Evolutionary conservation across 64 coral and sea anemone genomes (phyloP).

Genomic region (Stylophora pistillata): DNA sequence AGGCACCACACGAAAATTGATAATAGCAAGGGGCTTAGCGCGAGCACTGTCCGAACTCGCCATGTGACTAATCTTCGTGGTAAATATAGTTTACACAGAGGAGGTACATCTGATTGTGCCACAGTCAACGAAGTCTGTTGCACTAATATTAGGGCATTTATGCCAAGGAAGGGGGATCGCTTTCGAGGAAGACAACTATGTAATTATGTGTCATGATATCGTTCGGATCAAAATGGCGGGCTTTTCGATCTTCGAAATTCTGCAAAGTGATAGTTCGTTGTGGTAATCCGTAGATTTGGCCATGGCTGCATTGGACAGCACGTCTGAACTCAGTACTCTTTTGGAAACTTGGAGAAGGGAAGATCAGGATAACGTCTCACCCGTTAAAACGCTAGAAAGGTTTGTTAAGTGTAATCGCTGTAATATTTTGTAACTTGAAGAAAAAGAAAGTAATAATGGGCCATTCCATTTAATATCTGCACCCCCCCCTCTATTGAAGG

Average conservation of each 20-base stretch:
- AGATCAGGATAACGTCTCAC: constrained; percentile 63
- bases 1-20: neutral
- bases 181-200: no score
- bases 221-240: constrained; percentile 17
- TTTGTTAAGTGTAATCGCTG: no score
- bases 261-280: neutral
- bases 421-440: no score
- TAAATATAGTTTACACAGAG: no score
- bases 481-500: no score
- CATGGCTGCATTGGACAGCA: constrained; percentile 88
- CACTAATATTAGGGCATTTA: neutral
- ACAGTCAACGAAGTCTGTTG: no score
- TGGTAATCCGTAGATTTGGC: no score
- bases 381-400: constrained; percentile 75
- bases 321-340: constrained; percentile 61
- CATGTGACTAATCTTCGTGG: neutral
- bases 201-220: no score
- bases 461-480: no score
- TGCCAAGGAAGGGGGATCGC: no score
- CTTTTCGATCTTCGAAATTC: neutral
- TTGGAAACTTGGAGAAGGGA: constrained; percentile 85
- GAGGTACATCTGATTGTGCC: no score
- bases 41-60: neutral
- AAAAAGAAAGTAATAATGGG: no score
- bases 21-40: neutral